A percentile compares a stretch with the other conserved stretches of the same genome.
These are phyloP conservation scores for Aldrovandia affinis DNA, from an alignment of 2,797 vertebrate species.

Conservation along the genomic window DNA sequence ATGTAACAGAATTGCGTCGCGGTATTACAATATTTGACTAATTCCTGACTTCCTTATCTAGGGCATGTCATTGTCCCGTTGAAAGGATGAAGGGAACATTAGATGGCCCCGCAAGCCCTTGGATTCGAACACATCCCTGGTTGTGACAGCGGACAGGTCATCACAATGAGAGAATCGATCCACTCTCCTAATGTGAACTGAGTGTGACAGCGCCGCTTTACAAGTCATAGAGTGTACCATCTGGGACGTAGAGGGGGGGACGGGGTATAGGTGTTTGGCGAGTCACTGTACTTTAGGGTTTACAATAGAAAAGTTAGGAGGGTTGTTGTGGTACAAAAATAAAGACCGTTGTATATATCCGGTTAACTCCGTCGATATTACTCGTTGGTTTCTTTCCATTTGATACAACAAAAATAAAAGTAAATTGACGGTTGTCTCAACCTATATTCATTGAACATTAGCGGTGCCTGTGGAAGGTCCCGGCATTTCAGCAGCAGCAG, in stretches of 20 bases:
- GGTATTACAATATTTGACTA: constrained; percentile 36
- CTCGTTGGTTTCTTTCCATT: background rate
- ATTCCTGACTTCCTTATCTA: constrained; percentile 33
- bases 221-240: constrained; percentile 73
- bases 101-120: constrained; percentile 51
- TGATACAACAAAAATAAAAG: background rate
- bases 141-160: background rate
- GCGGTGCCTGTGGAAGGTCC: constrained; percentile 48
- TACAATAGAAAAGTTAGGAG: background rate
- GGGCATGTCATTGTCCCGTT: constrained; percentile 46
- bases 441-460: constrained; percentile 26
- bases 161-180: constrained; percentile 22
- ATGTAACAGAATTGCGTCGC: constrained; percentile 44
- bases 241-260: constrained; percentile 37
- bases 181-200: constrained; percentile 31
- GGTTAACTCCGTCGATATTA: no score
- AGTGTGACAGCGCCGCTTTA: constrained; percentile 58
- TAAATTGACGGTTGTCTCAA: background rate
- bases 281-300: background rate
- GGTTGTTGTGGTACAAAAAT: background rate
- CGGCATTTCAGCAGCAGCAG: constrained; percentile 41
- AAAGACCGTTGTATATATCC: background rate
- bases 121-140: constrained; percentile 25
- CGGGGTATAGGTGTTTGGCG: background rate
- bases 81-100: constrained; percentile 27